Conservation (phyloP, 2,888 invertebrate genomes). For the Crematogaster levior region DNA sequence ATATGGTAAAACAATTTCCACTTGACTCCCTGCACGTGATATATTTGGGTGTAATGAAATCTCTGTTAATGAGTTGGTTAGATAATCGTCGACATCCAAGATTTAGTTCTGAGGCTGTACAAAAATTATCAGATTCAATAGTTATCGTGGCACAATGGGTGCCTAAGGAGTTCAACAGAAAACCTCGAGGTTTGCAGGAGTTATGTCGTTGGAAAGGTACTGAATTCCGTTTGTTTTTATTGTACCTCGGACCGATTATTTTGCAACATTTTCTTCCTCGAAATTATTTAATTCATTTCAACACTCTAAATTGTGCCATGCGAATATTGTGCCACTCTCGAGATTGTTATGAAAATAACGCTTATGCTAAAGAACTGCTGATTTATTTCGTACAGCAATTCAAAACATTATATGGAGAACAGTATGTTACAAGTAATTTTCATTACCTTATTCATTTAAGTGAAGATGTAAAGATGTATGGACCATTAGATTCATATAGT, state of each 20-base stretch:
- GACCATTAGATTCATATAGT: slow-evolving; percentile 18
- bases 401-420: slow-evolving; percentile 11
- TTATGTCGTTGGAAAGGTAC: slow-evolving; percentile 33
- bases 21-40: slow-evolving; percentile 5
- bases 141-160: neutral
- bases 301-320: neutral
- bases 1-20: slow-evolving; percentile 17
- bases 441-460: slow-evolving; percentile 18
- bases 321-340: neutral
- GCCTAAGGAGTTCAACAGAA: slow-evolving; percentile 17
- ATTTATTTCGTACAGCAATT: slow-evolving; percentile 30
- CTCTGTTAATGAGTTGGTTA: slow-evolving; percentile 8
- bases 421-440: neutral
- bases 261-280: slow-evolving; percentile 12
- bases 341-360: neutral
- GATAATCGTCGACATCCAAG: neutral
- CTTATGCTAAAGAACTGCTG: slow-evolving; percentile 11
- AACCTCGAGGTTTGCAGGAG: slow-evolving; percentile 8
- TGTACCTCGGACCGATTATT: slow-evolving; percentile 14
- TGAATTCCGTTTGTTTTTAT: slow-evolving; percentile 6
- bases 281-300: slow-evolving; percentile 9
- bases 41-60: slow-evolving; percentile 21
- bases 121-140: slow-evolving; percentile 16
- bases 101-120: neutral
- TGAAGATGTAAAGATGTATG: slow-evolving; percentile 26